Evolutionary conservation across 2,888 invertebrate species (phyloP).

Genomic region (Drosophila neoperkinsi): DNA sequence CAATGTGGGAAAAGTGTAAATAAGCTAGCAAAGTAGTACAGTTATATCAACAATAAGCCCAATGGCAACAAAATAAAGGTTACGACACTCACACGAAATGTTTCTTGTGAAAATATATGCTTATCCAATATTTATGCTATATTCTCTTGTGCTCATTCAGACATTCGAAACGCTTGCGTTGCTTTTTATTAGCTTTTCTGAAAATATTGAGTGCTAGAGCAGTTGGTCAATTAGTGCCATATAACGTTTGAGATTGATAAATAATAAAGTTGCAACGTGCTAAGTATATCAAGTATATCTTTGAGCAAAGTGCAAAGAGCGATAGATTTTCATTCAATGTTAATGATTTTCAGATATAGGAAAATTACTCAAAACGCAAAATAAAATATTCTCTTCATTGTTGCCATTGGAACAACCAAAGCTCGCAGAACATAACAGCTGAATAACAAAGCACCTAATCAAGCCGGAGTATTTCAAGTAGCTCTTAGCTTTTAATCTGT

Average conservation of each 20-base stretch:
- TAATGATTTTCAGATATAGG: background rate
- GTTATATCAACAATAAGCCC: constrained; percentile 33
- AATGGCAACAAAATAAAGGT: constrained; percentile 45
- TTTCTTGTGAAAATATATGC: constrained; percentile 44
- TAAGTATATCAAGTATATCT: background rate
- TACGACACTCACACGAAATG: constrained; percentile 44
- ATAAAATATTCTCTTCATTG: background rate
- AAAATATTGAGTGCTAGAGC: constrained; percentile 8
- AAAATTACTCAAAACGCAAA: background rate
- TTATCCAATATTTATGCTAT: constrained; percentile 37
- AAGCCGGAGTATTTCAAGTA: constrained; percentile 1
- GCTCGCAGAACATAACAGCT: background rate
- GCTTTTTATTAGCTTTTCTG: constrained; percentile 17
- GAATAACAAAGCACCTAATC: background rate
- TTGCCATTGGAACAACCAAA: background rate
- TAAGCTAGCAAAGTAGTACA: constrained; percentile 61
- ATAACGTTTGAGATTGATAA: constrained; percentile 24
- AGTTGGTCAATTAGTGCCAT: constrained; percentile 35
- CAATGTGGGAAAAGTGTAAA: constrained; percentile 69
- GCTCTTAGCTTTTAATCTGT: background rate
- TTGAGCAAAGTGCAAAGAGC: background rate
- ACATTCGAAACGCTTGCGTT: constrained; percentile 6
- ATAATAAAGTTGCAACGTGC: background rate
- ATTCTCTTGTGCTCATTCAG: constrained; percentile 16
- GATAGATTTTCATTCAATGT: background rate